phyloP scores from a whole-genome alignment of 2,113 vertebrate species.

The Misgurnus anguillicaudatus region DNA sequence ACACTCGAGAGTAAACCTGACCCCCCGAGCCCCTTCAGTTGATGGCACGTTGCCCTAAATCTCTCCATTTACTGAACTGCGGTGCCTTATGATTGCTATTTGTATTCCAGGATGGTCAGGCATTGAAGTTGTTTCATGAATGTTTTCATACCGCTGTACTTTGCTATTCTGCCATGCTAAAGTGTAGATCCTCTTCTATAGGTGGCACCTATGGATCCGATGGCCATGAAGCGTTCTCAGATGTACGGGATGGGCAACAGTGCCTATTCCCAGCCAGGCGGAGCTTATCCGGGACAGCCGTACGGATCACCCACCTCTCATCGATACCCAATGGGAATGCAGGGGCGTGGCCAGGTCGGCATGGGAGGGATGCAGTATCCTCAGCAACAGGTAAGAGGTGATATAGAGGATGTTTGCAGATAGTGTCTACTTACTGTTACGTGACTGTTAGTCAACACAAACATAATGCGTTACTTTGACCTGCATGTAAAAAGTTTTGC shows the following conservation, averaged over 20 bases:
- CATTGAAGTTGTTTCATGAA: background rate
- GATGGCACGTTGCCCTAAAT: conserved; percentile 54
- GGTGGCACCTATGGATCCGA: conserved; percentile 87
- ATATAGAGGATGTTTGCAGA: background rate
- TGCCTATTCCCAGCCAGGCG: conserved; percentile 86
- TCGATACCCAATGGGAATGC: conserved; percentile 86
- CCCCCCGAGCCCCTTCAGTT: conserved; percentile 10
- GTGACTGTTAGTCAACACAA: no score
- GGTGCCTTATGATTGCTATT: conserved; percentile 12
- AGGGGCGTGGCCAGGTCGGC: conserved; percentile 80
- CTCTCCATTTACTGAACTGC: conserved; percentile 36
- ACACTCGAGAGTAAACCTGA: conserved; percentile 51
- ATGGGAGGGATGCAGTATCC: conserved; percentile 90
- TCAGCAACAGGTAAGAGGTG: conserved; percentile 84
- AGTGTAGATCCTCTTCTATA: conserved; percentile 62
- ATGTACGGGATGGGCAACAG: conserved; percentile 84
- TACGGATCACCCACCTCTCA: conserved; percentile 84
- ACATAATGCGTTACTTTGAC: background rate
- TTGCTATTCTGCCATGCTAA: conserved; percentile 8
- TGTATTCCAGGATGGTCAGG: conserved; percentile 16
- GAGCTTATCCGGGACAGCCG: conserved; percentile 82
- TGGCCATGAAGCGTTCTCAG: conserved; percentile 93
- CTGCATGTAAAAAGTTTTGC: background rate
- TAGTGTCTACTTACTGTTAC: no score
- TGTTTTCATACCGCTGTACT: background rate